Base-by-base conservation (phyloP, 2,797 vertebrate species). In the Paguma larvata region DNA sequence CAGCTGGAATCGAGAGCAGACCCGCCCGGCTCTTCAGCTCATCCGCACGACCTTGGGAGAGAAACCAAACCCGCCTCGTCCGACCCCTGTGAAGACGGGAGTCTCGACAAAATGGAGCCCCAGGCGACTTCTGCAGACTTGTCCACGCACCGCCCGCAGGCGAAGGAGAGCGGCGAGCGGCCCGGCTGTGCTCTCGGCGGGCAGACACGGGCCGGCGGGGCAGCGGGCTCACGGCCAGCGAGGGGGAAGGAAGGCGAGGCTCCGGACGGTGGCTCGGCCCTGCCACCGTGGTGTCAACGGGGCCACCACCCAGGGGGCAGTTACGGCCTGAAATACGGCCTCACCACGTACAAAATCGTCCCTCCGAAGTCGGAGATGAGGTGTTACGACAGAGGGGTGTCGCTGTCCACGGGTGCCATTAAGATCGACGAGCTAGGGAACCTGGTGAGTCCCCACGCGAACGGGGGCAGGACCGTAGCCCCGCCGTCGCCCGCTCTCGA, bases 361-460 rank as follows among this genome's bases (percentile, higher is more conserved):
- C 99, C 99, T 91, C 99, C 99, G 4, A 99, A 99, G 96, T 99
- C 99, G 0, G 97, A 98, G 95, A 97, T 98, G 86, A 98, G 98
- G 90, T 98, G 97, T 77, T 99, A 98, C 0, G 98, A 98, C 70
- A 98, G 98, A 95, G 98, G 98, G 14, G 98, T 96, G 70, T 98
- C 99, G 5, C 92, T 98, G 53, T 98, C 98, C 15, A 89, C 94
- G 3, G 99, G 99, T 97, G 99, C 99, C 98, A 99, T 99, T 97
- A 99, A 99, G 98, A 99, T 99, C 30, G 99, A 99, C 13, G 99
- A 99, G 95, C 99, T 99, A 83, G 99, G 99, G 77, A 99, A 99
- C 95, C 99, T 99, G 98, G 98, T 99, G 94, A 98, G 92, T 79
- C 98, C 98, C 6, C 98, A 95, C 1, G 18, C 51, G 32, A 80